These are phyloP conservation scores for Mesitornis unicolor DNA, from an alignment of 2,113 vertebrate genomes.

Conservation along the genomic window DNA sequence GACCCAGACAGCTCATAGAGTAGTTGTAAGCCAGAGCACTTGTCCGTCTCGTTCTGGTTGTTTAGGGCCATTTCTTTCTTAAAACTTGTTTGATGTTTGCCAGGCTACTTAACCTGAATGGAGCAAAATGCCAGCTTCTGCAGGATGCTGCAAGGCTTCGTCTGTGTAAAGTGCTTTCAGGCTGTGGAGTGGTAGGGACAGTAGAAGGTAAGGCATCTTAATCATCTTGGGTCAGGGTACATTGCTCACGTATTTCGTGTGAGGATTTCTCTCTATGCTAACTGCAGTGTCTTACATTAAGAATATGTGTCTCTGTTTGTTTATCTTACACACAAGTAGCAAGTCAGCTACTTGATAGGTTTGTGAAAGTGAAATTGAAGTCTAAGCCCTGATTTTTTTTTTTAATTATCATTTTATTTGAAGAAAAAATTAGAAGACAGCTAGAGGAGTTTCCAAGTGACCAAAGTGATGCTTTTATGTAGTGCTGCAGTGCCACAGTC, in stretches of 20 bases:
- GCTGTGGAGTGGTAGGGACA: background rate
- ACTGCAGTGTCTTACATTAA: background rate
- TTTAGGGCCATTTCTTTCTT: background rate
- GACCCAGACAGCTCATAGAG: background rate
- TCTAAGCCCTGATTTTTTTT: background rate
- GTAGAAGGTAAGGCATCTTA: background rate
- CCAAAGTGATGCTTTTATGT: background rate
- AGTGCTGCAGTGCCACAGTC: background rate
- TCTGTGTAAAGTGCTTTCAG: background rate
- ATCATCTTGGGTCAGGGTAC: background rate
- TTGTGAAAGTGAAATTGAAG: background rate
- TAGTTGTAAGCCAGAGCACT: background rate
- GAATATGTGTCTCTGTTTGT: background rate
- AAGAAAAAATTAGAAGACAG: background rate
- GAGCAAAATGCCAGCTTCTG: background rate
- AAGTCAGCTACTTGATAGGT: background rate
- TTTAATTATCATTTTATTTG: background rate
- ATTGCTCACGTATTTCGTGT: accelerated
- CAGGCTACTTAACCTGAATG: background rate
- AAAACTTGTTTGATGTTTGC: background rate
- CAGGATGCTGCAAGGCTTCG: background rate
- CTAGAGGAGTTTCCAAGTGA: background rate
- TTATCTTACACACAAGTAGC: background rate
- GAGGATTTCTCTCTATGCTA: background rate
- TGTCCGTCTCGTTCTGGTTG: background rate